A percentile compares a stretch with the other conserved stretches of the same genome.
phyloP scores from a whole-genome alignment of 2,113 vertebrate species.

The Vicugna pacos region DNA sequence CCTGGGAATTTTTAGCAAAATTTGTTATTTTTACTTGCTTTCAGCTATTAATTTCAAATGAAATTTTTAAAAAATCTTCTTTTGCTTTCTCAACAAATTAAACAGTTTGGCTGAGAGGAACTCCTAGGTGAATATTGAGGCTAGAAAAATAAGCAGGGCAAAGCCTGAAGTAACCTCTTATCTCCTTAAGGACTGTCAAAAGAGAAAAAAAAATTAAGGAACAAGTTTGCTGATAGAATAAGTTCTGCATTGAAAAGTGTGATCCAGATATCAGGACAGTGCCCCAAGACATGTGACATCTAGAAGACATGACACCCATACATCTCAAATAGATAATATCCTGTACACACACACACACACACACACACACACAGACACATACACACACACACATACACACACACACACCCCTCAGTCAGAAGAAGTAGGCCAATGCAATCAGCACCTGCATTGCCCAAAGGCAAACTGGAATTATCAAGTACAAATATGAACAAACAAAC shows the following conservation, averaged over 20 bases:
- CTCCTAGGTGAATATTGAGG: neutral
- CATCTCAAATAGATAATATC: neutral
- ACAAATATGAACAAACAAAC: slow-evolving; percentile 1
- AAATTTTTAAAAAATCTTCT: neutral
- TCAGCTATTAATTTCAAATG: slow-evolving; percentile 60
- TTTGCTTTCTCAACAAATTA: slow-evolving; percentile 56
- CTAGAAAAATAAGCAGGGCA: neutral
- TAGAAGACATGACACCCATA: neutral
- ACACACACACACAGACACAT: too few species aligned
- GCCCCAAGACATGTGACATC: neutral
- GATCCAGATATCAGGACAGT: neutral
- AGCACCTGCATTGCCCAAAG: neutral
- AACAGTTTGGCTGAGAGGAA: slow-evolving; percentile 24
- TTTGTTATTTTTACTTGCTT: slow-evolving; percentile 39
- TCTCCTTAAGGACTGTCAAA: neutral
- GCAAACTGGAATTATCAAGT: slow-evolving; percentile 37
- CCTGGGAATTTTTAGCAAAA: slow-evolving; percentile 59
- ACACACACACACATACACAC: neutral
- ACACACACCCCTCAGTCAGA: neutral
- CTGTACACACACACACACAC: neutral
- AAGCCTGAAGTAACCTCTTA: slow-evolving; percentile 1
- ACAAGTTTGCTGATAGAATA: neutral
- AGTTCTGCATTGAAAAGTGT: slow-evolving; percentile 26
- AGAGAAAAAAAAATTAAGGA: neutral
- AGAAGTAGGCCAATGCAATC: neutral